These are phyloP conservation scores for Danaus melanippus DNA, from an alignment of 1,140 invertebrate genomes.

Conservation along the genomic window DNA sequence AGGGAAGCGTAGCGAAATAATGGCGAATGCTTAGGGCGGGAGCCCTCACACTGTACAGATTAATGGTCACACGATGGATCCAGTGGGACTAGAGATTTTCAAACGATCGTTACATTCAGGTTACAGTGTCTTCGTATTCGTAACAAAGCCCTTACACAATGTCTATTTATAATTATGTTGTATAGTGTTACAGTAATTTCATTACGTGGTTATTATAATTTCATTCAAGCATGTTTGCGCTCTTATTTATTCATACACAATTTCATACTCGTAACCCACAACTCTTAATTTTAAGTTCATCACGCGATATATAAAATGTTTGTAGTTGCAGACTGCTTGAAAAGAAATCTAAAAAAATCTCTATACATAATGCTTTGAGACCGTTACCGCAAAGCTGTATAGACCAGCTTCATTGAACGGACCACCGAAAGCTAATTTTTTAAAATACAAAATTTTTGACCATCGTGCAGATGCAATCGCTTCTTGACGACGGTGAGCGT, in stretches of 20 bases:
- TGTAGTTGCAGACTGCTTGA: conserved; percentile 51
- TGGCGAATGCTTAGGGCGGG: conserved; percentile 28
- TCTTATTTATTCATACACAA: conserved; percentile 10
- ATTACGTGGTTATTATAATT: conserved; percentile 67
- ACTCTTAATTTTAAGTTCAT: conserved; percentile 4
- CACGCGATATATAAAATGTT: conserved; percentile 32
- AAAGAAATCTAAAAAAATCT: conserved; percentile 68
- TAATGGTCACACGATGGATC: conserved; percentile 65
- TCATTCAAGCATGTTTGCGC: conserved; percentile 55
- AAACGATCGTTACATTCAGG: conserved; percentile 64
- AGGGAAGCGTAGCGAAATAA: conserved; percentile 61
- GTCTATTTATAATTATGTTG: conserved; percentile 69
- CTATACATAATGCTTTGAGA: conserved; percentile 66
- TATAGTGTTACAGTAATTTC: conserved; percentile 71
- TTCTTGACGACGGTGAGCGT: conserved; percentile 65
- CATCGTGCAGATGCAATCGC: conserved; percentile 60
- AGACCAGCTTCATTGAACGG: conserved; percentile 45
- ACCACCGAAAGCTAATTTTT: conserved; percentile 61
- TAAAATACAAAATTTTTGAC: conserved; percentile 60
- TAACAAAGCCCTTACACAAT: conserved; percentile 71
- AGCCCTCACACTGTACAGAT: conserved; percentile 18
- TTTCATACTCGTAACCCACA: conserved; percentile 8
- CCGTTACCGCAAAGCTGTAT: conserved; percentile 50
- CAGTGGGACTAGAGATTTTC: conserved; percentile 71
- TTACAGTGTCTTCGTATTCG: conserved; percentile 67